phyloP scores from a whole-genome alignment of 2,888 invertebrate genomes.

The Eupithecia subfuscata region DNA sequence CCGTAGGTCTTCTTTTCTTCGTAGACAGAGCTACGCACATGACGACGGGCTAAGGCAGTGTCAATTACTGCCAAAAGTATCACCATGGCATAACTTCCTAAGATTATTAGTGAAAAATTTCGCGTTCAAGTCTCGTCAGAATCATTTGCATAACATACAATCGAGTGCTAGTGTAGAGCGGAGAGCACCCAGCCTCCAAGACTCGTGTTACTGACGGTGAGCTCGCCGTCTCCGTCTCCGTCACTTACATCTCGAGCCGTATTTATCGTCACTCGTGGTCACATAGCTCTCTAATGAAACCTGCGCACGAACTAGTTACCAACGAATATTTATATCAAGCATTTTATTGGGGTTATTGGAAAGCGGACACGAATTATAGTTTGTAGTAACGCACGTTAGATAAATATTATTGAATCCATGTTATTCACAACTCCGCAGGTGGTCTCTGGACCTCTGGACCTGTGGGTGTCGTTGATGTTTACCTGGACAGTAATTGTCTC shows the following conservation, averaged over 20 bases:
- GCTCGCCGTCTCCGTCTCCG: neutral
- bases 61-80: neutral
- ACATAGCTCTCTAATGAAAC: neutral
- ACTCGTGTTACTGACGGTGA: neutral
- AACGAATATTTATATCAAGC: conserved; percentile 9
- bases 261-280: neutral
- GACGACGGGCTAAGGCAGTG: neutral
- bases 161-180: neutral
- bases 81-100: neutral
- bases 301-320: conserved; percentile 6
- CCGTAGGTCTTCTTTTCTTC: too few relatives aligned
- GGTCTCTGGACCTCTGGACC: neutral
- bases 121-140: neutral
- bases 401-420: conserved; percentile 3
- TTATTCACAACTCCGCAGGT: neutral
- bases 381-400: neutral
- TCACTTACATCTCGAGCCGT: neutral
- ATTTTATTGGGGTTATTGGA: conserved; percentile 9
- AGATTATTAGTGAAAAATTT: neutral
- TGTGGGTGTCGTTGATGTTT: neutral
- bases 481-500: neutral
- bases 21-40: neutral
- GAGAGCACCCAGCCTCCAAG: neutral
- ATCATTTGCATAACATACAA: neutral
- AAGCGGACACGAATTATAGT: neutral